Percentiles rank a stretch among this genome's conserved stretches.
phyloP scores from a whole-genome alignment of 2,797 vertebrate genomes.

The Meriones psammophilus region DNA sequence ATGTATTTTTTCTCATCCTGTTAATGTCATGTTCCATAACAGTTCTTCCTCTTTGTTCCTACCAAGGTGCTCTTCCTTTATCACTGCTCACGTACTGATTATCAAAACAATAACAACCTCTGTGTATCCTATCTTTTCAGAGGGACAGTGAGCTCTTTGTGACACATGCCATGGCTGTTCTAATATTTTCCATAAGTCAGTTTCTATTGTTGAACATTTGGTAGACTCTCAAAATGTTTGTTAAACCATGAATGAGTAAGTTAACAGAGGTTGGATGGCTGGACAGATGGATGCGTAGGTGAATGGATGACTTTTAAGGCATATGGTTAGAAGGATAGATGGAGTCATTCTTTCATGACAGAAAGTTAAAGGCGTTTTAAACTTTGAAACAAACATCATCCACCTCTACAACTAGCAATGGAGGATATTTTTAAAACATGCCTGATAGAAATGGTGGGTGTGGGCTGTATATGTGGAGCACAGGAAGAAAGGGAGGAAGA shows the following conservation, averaged over 20 bases:
- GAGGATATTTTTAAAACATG: not conserved
- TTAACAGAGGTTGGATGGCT: not conserved
- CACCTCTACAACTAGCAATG: not conserved
- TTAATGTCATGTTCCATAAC: not conserved
- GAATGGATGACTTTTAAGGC: no score
- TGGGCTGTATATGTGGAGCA: not conserved
- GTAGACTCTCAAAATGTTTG: not conserved
- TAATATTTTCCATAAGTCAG: not conserved
- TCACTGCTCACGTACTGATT: not conserved
- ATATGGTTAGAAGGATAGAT: not conserved
- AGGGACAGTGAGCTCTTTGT: not conserved
- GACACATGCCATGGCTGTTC: not conserved
- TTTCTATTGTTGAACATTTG: not conserved
- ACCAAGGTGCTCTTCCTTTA: not conserved
- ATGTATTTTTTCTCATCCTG: not conserved
- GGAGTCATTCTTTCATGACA: not conserved
- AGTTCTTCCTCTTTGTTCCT: not conserved
- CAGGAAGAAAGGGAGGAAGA: not conserved
- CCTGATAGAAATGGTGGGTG: not conserved
- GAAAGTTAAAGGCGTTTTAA: slow-evolving; percentile 12
- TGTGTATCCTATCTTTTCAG: not conserved
- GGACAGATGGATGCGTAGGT: not conserved
- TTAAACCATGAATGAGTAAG: slow-evolving; percentile 14
- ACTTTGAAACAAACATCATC: not conserved
- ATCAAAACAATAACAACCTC: not conserved